Base-by-base conservation (phyloP, 2,888 invertebrate genomes). In the Drosophila villosipedis region DNA sequence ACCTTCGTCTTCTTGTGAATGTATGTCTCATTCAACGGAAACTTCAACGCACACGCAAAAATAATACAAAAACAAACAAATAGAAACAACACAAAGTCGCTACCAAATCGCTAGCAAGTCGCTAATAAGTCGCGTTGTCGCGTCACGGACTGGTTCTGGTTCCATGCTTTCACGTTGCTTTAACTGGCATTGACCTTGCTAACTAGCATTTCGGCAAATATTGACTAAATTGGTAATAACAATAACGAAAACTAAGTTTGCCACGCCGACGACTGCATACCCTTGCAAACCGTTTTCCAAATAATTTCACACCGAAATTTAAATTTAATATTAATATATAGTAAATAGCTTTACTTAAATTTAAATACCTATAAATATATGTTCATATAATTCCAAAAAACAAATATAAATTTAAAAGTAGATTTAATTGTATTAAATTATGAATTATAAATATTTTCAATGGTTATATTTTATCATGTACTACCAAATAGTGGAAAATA, bases 101-200 rank as follows among this genome's bases (percentile, higher is more conserved):
- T 28, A 39, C 7, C 4, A 25, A 43, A 22, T 14, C 43, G 22
- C 7, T 7, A 43, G 0, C 12, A 50, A 28, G 28, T 19, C 57
- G 49, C 57, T 25, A 22, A 12, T 4, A 43, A 73, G 22, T 58
- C 78, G 74, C 63, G 52, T 16, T 41, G 63, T 67, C 87, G 84
- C 87, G 89, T 84, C 89, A 89, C 76, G 43, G 72, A 84, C 84
- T 79, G 74, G 84, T 84, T 84, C 60, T 73, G 68, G 55, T 68
- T 53, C 52, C 78, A 69, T 68, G 83, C 89, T 85, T 83, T 80
- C 83, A 68, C 80, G 74, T 54, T 25, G 57, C 43, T 52, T 25
- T 43, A 50, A 43, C 62, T 76, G 86, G 78, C 91, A 87, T 90
- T 87, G 91, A 90, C 87, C 91, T 87, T 87, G 86, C 69, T 72